phyloP scores from a whole-genome alignment of 2,113 vertebrate species.

The Lepisosteus oculatus region DNA sequence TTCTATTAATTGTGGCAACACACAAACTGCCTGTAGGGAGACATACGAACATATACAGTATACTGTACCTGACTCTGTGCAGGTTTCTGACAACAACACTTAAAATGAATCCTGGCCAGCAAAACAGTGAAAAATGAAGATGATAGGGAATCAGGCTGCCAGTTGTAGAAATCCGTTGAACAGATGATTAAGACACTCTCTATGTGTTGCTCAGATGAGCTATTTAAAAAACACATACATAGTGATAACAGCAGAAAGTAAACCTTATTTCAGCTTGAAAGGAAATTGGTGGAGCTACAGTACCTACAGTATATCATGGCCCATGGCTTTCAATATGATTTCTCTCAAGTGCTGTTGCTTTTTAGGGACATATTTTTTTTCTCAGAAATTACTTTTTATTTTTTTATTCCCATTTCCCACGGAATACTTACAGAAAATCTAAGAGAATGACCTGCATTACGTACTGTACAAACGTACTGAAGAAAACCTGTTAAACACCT shows the following conservation, averaged over 20 bases:
- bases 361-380: too few species aligned
- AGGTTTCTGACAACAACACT: background rate
- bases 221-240: background rate
- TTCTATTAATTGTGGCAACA: background rate
- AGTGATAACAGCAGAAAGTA: background rate
- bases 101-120: background rate
- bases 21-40: background rate
- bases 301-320: too few species aligned
- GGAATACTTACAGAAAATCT: too few species aligned
- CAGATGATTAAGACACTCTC: background rate
- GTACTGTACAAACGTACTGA: too few species aligned
- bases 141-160: too few species aligned
- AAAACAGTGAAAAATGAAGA: background rate
- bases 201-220: background rate
- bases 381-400: too few species aligned
- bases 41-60: background rate
- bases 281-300: background rate
- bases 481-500: too few species aligned
- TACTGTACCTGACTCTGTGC: background rate
- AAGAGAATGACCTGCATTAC: too few species aligned
- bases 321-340: too few species aligned
- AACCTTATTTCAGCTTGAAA: background rate
- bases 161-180: background rate
- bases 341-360: too few species aligned
- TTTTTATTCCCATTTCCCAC: too few species aligned